phyloP scores from a whole-genome alignment of 2,888 invertebrate species.

The Torymus auratus region DNA sequence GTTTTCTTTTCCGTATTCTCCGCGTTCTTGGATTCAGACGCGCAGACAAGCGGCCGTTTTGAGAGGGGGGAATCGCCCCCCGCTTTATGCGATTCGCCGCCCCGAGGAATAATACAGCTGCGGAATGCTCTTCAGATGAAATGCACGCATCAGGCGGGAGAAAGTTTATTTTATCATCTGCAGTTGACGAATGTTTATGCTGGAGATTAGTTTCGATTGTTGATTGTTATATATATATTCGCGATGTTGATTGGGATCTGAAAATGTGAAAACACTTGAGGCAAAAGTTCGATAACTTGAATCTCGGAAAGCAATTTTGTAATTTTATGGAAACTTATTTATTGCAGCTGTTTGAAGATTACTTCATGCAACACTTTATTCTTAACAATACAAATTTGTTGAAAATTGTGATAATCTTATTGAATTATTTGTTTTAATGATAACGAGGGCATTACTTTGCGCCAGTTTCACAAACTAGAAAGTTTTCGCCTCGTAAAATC shows the following conservation, averaged over 20 bases:
- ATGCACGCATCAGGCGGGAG: not conserved
- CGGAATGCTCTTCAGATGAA: too few relatives aligned
- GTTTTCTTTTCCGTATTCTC: not conserved
- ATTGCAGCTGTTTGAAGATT: too few relatives aligned
- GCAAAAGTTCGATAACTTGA: too few relatives aligned
- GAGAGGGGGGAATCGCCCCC: not conserved
- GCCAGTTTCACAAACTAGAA: conserved; percentile 16
- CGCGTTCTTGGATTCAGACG: too few relatives aligned
- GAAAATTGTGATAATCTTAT: not conserved
- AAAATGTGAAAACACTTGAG: too few relatives aligned
- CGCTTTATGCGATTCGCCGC: conserved; percentile 25
- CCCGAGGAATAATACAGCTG: conserved; percentile 9
- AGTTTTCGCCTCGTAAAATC: conserved; percentile 47
- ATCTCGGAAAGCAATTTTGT: too few relatives aligned
- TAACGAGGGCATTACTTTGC: not conserved
- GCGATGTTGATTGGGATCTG: not conserved
- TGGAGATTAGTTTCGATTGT: not conserved
- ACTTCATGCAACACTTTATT: too few relatives aligned
- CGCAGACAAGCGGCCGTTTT: too few relatives aligned
- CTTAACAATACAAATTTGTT: too few relatives aligned
- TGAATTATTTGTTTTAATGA: conserved; percentile 31
- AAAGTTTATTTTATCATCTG: not conserved
- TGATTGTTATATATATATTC: too few relatives aligned
- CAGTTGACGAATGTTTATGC: not conserved
- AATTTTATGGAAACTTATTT: too few relatives aligned